These are phyloP conservation scores for Sebastes vulpes DNA, from an alignment of 2,797 vertebrate genomes.

Conservation along the genomic window DNA sequence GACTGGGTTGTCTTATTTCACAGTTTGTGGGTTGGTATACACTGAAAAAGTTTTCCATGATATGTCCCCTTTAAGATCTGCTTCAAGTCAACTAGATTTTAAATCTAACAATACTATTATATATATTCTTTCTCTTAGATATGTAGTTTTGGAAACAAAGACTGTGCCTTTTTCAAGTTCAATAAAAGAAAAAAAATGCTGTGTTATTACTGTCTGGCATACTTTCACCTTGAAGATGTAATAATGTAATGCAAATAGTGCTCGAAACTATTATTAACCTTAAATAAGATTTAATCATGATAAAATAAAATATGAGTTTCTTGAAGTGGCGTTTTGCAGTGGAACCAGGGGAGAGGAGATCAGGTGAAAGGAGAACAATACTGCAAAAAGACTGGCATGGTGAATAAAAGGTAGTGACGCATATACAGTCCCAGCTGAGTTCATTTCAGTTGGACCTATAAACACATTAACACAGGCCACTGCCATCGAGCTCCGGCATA, in stretches of 20 bases:
- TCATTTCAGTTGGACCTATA: constrained; percentile 23
- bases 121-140: neutral
- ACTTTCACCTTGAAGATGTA: neutral
- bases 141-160: neutral
- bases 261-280: neutral
- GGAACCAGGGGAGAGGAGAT: neutral
- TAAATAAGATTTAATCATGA: neutral
- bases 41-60: neutral
- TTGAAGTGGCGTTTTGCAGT: neutral
- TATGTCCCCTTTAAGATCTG: neutral
- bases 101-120: neutral
- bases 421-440: constrained; percentile 6
- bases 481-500: neutral
- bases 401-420: constrained; percentile 22
- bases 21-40: no score
- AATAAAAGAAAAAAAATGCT: neutral
- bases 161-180: neutral
- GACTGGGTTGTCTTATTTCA: no score
- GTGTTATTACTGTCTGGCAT: neutral
- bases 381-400: constrained; percentile 2
- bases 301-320: neutral
- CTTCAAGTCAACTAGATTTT: neutral
- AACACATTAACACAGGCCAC: constrained; percentile 25
- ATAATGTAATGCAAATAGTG: neutral
- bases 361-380: constrained; percentile 3